These are phyloP conservation scores for Arge pagana DNA, from an alignment of 2,888 invertebrate genomes.

Conservation along the genomic window DNA sequence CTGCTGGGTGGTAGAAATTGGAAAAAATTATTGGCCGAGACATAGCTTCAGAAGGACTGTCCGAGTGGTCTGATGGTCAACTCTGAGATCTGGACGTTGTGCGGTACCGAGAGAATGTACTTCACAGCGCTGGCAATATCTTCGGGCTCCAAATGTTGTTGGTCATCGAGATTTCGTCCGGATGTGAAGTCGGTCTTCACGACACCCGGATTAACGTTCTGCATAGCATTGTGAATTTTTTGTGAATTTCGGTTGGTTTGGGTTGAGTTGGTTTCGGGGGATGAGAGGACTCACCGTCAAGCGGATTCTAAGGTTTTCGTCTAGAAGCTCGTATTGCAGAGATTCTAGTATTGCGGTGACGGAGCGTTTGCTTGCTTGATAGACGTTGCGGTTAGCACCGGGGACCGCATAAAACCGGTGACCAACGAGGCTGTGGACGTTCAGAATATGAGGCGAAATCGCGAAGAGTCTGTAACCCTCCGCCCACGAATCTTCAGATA, in stretches of 20 bases:
- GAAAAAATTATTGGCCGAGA: too few species aligned
- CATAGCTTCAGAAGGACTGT: conserved; percentile 26
- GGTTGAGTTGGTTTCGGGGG: too few species aligned
- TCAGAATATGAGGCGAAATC: neutral
- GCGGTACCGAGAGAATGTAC: too few species aligned
- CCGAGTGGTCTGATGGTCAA: conserved; percentile 33
- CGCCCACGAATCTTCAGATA: too few species aligned
- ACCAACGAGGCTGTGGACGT: conserved; percentile 50
- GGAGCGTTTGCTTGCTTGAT: conserved; percentile 60
- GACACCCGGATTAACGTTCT: too few species aligned
- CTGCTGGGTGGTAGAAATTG: too few species aligned
- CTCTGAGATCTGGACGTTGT: conserved; percentile 39
- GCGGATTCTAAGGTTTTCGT: conserved; percentile 40
- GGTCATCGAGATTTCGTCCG: too few species aligned
- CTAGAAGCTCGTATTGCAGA: conserved; percentile 61
- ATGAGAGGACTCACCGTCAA: conserved; percentile 39
- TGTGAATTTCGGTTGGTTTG: too few species aligned
- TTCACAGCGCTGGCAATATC: conserved; percentile 58
- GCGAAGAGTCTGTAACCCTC: too few species aligned
- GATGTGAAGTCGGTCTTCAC: too few species aligned
- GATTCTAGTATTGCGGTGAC: conserved; percentile 63
- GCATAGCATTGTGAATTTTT: too few species aligned
- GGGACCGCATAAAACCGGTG: conserved; percentile 57
- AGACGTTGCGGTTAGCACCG: conserved; percentile 55
- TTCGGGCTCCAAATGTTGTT: conserved; percentile 44